Evolutionary conservation across 2,797 vertebrate genomes (phyloP).

Genomic region (Microctenopoma steveboyesi): DNA sequence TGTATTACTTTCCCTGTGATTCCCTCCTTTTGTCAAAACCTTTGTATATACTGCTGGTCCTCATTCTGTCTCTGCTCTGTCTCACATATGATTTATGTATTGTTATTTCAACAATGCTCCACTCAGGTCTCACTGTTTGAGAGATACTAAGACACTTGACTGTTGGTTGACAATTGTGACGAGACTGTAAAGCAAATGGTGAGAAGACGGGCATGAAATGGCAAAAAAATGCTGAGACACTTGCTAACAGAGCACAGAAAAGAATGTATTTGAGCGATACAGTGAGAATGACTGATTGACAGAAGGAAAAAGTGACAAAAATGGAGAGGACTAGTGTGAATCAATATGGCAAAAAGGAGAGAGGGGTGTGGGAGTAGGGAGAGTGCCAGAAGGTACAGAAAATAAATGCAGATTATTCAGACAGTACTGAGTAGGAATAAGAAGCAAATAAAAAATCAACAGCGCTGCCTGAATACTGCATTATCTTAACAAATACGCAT

Average conservation of each 20-base stretch:
- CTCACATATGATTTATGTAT: constrained; percentile 31
- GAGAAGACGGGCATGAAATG: constrained; percentile 15
- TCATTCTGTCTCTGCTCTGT: neutral
- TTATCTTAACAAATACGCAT: neutral
- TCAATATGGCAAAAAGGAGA: constrained; percentile 17
- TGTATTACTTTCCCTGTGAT: no score
- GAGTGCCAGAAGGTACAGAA: constrained; percentile 35
- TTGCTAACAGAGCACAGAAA: constrained; percentile 5
- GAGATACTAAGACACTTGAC: constrained; percentile 20
- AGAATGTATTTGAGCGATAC: constrained; percentile 20
- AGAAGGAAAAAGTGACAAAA: constrained; percentile 40
- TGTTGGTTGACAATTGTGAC: constrained; percentile 40
- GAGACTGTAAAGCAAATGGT: constrained; percentile 23
- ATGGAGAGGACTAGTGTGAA: constrained; percentile 33
- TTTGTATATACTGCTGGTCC: no score
- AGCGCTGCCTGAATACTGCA: constrained; percentile 4
- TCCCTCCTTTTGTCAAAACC: no score
- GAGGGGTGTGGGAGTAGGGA: constrained; percentile 31
- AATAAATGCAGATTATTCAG: constrained; percentile 46
- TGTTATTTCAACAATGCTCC: constrained; percentile 13
- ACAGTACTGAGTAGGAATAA: constrained; percentile 33
- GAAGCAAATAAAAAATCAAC: constrained; percentile 34
- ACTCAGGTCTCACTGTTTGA: constrained; percentile 10
- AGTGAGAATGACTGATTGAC: constrained; percentile 46
- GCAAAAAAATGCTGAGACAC: constrained; percentile 11